phyloP scores from a whole-genome alignment of 2,888 invertebrate species.

The Leucania comma region DNA sequence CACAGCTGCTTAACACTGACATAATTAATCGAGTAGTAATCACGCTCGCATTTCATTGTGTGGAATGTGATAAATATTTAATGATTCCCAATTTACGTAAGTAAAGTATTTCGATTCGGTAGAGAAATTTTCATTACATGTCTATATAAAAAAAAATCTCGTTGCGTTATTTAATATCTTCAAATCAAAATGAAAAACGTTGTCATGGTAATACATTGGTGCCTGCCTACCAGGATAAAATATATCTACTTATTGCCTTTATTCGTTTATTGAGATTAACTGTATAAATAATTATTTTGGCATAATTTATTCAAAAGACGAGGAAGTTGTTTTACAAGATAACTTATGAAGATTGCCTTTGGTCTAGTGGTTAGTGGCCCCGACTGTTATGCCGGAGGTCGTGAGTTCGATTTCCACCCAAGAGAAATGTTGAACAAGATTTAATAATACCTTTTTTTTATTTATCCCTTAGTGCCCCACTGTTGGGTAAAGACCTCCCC shows the following conservation, averaged over 20 bases:
- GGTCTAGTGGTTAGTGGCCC: no score
- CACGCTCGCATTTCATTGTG: slow-evolving; percentile 27
- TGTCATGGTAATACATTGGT: slow-evolving; percentile 22
- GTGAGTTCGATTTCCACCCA: no score
- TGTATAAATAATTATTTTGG: slow-evolving; percentile 9
- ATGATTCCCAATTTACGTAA: slow-evolving; percentile 25
- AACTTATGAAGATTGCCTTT: not conserved
- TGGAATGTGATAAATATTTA: slow-evolving; percentile 42
- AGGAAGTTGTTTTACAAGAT: not conserved
- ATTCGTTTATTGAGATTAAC: slow-evolving; percentile 23
- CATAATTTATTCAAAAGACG: slow-evolving; percentile 1
- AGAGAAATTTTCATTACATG: slow-evolving; percentile 41
- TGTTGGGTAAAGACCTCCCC: no score
- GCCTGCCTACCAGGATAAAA: not conserved
- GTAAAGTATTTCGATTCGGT: slow-evolving; percentile 1
- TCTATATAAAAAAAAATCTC: slow-evolving; percentile 49
- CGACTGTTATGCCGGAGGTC: no score
- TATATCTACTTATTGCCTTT: slow-evolving; percentile 10
- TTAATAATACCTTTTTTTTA: no score
- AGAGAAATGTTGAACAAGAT: no score
- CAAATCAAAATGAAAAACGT: slow-evolving; percentile 41
- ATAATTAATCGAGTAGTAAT: slow-evolving; percentile 47
- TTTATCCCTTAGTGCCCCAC: no score
- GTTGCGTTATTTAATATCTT: slow-evolving; percentile 54
- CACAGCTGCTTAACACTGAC: slow-evolving; percentile 8